These are phyloP conservation scores for Ferrisia virgata DNA, from an alignment of 2,888 invertebrate genomes.

Conservation along the genomic window DNA sequence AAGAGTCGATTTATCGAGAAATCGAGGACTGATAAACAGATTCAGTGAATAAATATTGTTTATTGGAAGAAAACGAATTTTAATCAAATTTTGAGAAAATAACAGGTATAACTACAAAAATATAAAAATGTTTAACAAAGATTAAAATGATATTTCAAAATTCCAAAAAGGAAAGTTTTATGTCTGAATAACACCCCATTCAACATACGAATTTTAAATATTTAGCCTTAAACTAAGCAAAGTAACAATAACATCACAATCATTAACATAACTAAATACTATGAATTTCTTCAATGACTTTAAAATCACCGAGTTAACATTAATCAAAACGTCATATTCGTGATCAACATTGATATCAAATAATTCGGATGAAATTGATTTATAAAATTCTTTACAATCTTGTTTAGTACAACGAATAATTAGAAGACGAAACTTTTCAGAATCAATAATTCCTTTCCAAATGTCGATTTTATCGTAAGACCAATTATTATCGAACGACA, in stretches of 20 bases:
- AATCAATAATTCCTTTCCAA: neutral
- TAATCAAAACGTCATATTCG: neutral
- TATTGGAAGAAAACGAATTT: no score
- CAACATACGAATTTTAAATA: no score
- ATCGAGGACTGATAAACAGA: no score
- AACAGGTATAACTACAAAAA: no score
- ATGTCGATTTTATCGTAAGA: neutral
- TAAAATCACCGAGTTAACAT: neutral
- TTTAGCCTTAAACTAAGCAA: neutral
- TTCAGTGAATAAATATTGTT: no score
- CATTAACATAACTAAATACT: neutral
- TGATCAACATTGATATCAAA: neutral
- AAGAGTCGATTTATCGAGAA: neutral
- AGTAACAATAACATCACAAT: neutral
- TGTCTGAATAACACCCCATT: no score
- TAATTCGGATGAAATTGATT: neutral
- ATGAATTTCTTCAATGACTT: neutral
- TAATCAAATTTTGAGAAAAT: no score
- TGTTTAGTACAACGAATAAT: neutral
- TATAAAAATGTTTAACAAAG: no score
- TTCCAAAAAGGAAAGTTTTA: no score
- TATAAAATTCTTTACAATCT: neutral
- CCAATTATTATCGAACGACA: neutral
- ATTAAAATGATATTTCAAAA: no score
- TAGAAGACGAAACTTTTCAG: neutral